Conservation (phyloP, 2,797 vertebrate species). For the Naso thynnoides region DNA sequence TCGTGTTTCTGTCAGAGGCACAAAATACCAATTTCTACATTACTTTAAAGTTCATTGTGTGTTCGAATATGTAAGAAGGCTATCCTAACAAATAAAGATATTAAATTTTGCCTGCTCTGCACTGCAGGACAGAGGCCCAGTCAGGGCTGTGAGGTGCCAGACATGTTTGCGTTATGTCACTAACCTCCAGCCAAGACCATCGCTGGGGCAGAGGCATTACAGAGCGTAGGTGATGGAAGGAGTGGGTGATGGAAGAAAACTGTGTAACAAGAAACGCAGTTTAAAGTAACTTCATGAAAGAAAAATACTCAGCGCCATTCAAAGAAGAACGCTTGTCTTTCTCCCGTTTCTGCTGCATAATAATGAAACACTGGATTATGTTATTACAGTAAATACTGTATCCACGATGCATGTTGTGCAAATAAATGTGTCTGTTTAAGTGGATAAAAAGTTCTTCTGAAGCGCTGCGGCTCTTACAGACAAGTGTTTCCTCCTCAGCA, state of each 20-base stretch:
- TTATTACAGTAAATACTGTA: slow-evolving; percentile 12
- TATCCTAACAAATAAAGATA: no score
- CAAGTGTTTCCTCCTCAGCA: slow-evolving; percentile 13
- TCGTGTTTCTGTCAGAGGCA: no score
- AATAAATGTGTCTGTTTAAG: slow-evolving; percentile 12
- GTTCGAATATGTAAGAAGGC: no score
- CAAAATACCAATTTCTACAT: no score
- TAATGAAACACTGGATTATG: background rate
- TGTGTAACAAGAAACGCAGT: background rate
- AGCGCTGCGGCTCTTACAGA: slow-evolving; percentile 3
- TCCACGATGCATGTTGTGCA: background rate
- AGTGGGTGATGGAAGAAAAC: slow-evolving; percentile 1
- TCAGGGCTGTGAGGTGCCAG: no score
- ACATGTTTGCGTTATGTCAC: no score
- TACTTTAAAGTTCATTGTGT: no score
- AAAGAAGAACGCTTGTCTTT: background rate
- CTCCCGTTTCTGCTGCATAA: background rate
- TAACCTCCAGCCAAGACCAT: no score
- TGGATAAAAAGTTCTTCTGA: slow-evolving; percentile 19
- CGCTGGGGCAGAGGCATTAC: no score
- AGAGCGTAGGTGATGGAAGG: background rate
- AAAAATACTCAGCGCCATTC: background rate
- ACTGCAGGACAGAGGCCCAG: no score
- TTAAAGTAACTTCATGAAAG: background rate
- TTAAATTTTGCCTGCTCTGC: no score